Evolutionary conservation across 2,113 vertebrate species (phyloP).

Genomic region (Cephalopterus ornatus): DNA sequence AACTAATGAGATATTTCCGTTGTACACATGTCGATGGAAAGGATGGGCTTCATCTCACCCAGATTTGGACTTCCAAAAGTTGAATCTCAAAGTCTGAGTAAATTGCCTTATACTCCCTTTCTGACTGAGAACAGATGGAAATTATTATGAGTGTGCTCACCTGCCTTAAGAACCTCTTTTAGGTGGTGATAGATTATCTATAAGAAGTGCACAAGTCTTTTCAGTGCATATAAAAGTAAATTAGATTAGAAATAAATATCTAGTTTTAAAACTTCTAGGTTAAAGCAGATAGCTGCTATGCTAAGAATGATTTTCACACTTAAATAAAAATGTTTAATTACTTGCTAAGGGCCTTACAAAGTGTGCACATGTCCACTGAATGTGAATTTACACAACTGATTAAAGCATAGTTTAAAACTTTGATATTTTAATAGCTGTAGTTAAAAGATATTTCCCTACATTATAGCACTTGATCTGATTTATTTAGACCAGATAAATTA

Average conservation of each 20-base stretch:
- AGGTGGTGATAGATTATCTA: background rate
- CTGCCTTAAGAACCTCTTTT: background rate
- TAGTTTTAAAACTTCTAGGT: background rate
- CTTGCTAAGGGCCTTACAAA: background rate
- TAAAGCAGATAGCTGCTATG: background rate
- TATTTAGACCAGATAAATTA: constrained; percentile 22
- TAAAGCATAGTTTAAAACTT: background rate
- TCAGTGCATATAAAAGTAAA: background rate
- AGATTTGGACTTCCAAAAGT: background rate
- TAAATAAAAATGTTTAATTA: background rate
- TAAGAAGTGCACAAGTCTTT: background rate
- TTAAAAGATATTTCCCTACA: background rate
- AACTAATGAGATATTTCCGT: background rate
- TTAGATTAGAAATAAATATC: background rate
- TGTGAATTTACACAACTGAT: background rate
- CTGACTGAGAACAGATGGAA: background rate
- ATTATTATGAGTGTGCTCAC: background rate
- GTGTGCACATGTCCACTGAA: background rate
- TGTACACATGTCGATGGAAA: background rate
- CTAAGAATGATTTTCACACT: background rate
- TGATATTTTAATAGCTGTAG: background rate
- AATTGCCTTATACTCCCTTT: background rate
- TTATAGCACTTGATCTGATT: background rate
- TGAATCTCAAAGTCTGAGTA: background rate
- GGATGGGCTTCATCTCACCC: background rate